phyloP scores from a whole-genome alignment of 2,888 invertebrate species.

The Morinoia aosen region DNA sequence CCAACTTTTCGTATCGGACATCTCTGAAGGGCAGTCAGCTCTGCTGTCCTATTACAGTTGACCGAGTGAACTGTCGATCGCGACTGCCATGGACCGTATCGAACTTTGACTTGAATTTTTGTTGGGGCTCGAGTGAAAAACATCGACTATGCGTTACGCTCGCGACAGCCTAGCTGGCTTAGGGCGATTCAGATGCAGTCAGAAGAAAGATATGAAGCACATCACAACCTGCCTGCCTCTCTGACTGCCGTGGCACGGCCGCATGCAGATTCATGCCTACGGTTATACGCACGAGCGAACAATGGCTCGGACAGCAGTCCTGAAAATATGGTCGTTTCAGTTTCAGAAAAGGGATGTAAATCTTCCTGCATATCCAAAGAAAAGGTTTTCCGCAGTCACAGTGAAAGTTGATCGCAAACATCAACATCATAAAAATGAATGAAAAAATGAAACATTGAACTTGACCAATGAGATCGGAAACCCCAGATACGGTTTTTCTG shows the following conservation, averaged over 20 bases:
- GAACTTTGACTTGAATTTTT: conserved; percentile 10
- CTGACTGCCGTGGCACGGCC: neutral
- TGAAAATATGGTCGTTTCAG: neutral
- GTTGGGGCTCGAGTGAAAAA: conserved; percentile 6
- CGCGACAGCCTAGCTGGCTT: neutral
- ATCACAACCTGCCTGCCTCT: neutral
- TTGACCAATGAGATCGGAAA: neutral
- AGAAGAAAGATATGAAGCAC: neutral
- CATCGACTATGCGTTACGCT: conserved; percentile 12
- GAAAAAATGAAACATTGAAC: neutral
- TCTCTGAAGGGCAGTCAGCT: conserved; percentile 27
- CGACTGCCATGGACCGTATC: conserved; percentile 28
- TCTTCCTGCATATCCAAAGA: neutral
- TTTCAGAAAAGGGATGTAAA: neutral
- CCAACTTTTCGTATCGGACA: conserved; percentile 12
- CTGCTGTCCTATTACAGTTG: conserved; percentile 28
- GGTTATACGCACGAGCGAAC: neutral
- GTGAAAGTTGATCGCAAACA: neutral
- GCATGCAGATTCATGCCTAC: neutral
- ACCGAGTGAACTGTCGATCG: conserved; percentile 43
- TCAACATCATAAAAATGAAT: neutral
- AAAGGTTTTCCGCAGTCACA: neutral
- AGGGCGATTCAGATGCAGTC: neutral
- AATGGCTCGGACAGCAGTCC: neutral
- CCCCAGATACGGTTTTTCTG: neutral